These are phyloP conservation scores for Ptychochromis oligacanthus DNA, from an alignment of 2,113 vertebrate species.

Conservation along the genomic window DNA sequence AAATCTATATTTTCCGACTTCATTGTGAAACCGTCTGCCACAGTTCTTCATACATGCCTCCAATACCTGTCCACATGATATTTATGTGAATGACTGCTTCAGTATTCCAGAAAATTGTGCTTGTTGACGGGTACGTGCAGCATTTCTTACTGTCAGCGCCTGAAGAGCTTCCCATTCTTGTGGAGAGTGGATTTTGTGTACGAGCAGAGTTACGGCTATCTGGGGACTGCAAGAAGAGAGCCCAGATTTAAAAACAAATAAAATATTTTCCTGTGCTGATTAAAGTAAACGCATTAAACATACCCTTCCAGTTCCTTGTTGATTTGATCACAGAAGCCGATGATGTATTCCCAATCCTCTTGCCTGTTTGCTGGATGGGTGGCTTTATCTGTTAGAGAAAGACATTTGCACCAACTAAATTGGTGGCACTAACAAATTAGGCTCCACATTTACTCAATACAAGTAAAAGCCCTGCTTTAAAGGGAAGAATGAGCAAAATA, in stretches of 20 bases:
- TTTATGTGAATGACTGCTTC: neutral
- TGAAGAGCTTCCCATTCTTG: slow-evolving; percentile 99
- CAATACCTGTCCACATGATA: slow-evolving; percentile 83
- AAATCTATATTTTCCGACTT: slow-evolving; percentile 96
- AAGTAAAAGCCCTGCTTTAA: neutral
- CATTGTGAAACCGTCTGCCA: slow-evolving; percentile 92
- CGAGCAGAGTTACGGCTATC: slow-evolving; percentile 91
- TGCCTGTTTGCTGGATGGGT: slow-evolving; percentile 96
- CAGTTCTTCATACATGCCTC: slow-evolving; percentile 99
- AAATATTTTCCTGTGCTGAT: neutral
- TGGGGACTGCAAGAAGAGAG: slow-evolving; percentile 84
- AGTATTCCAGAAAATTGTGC: neutral
- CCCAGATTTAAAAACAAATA: neutral
- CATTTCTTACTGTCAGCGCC: slow-evolving; percentile 89
- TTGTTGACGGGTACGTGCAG: neutral
- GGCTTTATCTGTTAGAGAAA: slow-evolving; percentile 89
- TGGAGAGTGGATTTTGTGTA: slow-evolving; percentile 95
- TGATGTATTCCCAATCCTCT: slow-evolving; percentile 99
- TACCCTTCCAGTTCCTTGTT: slow-evolving; percentile 98
- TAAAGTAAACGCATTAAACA: neutral
- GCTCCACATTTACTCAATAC: neutral
- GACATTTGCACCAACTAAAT: neutral
- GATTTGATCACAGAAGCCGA: slow-evolving; percentile 98
- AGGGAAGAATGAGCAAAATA: neutral
- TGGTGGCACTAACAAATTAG: neutral